Base-by-base conservation (phyloP, 2,113 vertebrate genomes). In the Colaptes auratus region DNA sequence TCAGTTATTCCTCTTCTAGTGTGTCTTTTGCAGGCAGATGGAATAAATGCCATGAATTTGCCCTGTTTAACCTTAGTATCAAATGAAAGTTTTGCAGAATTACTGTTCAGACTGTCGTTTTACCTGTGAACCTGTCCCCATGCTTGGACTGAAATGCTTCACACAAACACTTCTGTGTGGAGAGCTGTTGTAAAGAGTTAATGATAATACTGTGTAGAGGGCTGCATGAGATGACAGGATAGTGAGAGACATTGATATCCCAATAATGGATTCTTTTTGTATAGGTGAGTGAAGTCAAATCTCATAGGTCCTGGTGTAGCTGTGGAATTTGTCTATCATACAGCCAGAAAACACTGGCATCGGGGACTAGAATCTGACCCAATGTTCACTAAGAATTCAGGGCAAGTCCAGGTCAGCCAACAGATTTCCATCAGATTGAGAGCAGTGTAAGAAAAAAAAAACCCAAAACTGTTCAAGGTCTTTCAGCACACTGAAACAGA, bases 341-440 rank as follows among this genome's bases (percentile, higher is more conserved):
- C 7, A 82, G 13, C 10, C 44, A 81, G 61, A 48, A 64, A n/a
- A 44, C 70, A 53, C 5, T 27, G 50, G 58, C 3, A 31, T 65
- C 50, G 65, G 16, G 42, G 23, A 69, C 50, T 78, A 33, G 30
- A 64, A 78, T 92, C 30, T 74, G 59, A 60, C 35, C 39, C 8
- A 24, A 1, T 14, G 21, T 10, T 86, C 63, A 66, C 8, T 15
- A 60, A 3, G 67, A 61, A 81, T 86, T 83, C 60, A 87, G 56
- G 73, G 20, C 56, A 9, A 81, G 58, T 53, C 50, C 31, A 64
- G 42, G 55, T 10, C 21, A 87, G 55, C 36, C 53, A 63, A 15
- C 82, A 42, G 36, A 55, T 82, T 86, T 92, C 46, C 50, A 25
- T 85, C 23, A 92, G 46, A 92, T 87, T 71, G 75, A 59, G 79